A percentile compares a stretch with the other conserved stretches of the same genome.
These are phyloP conservation scores for Squalus acanthias DNA, from an alignment of 2,797 vertebrate genomes.

Conservation along the genomic window DNA sequence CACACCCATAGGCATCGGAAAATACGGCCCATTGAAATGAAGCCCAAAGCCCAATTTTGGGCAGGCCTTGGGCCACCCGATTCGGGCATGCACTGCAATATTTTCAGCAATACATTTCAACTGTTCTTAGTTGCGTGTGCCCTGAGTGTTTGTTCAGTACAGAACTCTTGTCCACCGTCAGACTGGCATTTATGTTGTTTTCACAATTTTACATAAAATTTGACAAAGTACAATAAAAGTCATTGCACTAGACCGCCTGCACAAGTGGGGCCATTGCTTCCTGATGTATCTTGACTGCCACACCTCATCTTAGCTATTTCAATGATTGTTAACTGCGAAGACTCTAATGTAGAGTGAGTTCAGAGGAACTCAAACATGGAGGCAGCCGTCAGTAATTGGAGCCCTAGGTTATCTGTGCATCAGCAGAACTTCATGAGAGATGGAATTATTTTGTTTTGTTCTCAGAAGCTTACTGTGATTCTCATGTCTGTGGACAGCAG, in stretches of 20 bases:
- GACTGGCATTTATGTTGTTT: neutral
- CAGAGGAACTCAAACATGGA: neutral
- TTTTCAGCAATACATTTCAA: no score
- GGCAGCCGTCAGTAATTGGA: neutral
- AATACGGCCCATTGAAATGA: no score
- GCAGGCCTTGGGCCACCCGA: no score
- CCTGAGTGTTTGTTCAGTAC: no score
- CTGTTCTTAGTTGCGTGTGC: no score
- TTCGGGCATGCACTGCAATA: no score
- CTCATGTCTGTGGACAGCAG: neutral
- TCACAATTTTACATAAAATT: neutral
- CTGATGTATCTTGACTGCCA: neutral
- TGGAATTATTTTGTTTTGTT: neutral
- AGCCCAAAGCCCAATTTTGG: no score
- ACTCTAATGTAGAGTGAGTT: neutral
- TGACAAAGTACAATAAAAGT: neutral
- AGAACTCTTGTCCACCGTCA: no score
- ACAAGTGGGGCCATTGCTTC: neutral
- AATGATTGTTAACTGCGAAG: neutral
- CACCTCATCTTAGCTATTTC: neutral
- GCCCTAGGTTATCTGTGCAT: neutral
- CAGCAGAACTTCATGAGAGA: constrained; percentile 4
- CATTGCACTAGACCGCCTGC: neutral
- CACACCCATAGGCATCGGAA: no score
- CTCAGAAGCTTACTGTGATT: neutral